Conservation (phyloP, 2,113 vertebrate genomes). For the Poeciliopsis retropinna region DNA sequence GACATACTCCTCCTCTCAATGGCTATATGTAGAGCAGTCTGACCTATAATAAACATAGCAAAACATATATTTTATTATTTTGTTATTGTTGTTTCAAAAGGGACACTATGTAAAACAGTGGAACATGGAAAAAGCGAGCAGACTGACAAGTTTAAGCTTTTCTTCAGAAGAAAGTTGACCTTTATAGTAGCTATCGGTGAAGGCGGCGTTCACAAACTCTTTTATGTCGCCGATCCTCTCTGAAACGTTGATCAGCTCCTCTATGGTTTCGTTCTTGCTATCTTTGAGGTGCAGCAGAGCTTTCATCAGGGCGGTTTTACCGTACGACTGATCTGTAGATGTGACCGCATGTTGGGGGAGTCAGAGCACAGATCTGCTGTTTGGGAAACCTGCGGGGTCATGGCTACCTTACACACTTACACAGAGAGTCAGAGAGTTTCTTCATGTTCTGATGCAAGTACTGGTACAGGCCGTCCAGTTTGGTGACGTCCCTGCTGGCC, state of each 20-base stretch:
- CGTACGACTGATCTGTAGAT: slow-evolving; percentile 85
- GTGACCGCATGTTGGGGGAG: slow-evolving; percentile 7
- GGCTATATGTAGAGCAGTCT: slow-evolving; percentile 94
- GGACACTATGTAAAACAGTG: not conserved
- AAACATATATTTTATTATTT: not conserved
- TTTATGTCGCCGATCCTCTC: slow-evolving; percentile 85
- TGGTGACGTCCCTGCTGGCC: slow-evolving; percentile 81
- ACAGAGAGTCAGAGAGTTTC: slow-evolving; percentile 86
- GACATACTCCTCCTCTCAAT: slow-evolving; percentile 91
- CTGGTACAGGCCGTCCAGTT: slow-evolving; percentile 83
- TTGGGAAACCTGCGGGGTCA: slow-evolving; percentile 1
- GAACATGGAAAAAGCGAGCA: not conserved
- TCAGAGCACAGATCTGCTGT: not conserved
- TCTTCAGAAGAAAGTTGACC: slow-evolving; percentile 75
- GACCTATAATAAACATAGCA: slow-evolving; percentile 75
- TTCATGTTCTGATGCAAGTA: slow-evolving; percentile 85
- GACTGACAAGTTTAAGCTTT: not conserved
- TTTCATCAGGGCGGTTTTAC: slow-evolving; percentile 92
- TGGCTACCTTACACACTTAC: slow-evolving; percentile 74
- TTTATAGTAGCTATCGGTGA: slow-evolving; percentile 89
- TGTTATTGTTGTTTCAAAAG: not conserved
- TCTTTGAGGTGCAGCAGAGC: slow-evolving; percentile 90
- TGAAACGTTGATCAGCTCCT: slow-evolving; percentile 86
- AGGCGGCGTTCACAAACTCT: slow-evolving; percentile 88
- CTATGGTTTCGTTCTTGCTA: slow-evolving; percentile 86